Conservation (phyloP, 1,140 invertebrate species). For the Macrotrachela quadricornifera region DNA sequence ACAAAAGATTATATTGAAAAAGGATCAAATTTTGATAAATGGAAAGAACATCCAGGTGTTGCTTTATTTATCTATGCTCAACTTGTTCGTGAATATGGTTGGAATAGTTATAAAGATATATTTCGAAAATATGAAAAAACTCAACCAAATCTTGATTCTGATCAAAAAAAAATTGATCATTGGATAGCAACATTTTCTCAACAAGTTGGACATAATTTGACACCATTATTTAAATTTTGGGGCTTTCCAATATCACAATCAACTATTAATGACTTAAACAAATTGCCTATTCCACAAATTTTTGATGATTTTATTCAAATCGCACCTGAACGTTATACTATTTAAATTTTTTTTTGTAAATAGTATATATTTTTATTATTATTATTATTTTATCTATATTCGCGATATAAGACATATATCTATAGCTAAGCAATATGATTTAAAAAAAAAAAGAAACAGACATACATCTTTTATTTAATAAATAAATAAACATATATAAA, state of each 20-base stretch:
- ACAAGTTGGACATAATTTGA: conserved; percentile 4
- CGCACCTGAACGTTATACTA: no score
- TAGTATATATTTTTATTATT: no score
- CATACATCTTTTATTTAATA: no score
- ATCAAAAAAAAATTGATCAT: conserved; percentile 11
- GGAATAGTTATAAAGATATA: conserved; percentile 10
- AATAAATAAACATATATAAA: no score
- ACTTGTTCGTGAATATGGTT: conserved; percentile 10
- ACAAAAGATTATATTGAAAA: conserved; percentile 8
- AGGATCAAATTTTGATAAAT: not conserved
- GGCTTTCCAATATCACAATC: conserved; percentile 5
- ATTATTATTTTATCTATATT: no score
- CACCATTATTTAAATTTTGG: conserved; percentile 10
- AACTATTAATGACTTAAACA: no score
- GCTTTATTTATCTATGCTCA: conserved; percentile 11
- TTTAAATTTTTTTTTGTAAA: no score
- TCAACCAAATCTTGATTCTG: not conserved
- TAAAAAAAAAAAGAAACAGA: no score
- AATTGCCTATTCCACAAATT: no score
- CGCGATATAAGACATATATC: no score
- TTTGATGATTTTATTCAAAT: no score
- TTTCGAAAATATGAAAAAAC: conserved; percentile 8
- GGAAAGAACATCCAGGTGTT: conserved; percentile 8
- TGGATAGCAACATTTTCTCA: conserved; percentile 10
- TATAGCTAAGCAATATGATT: no score